Conservation (phyloP, 35 echinoderm and acorn worm genomes). For the Diadema setosum region DNA sequence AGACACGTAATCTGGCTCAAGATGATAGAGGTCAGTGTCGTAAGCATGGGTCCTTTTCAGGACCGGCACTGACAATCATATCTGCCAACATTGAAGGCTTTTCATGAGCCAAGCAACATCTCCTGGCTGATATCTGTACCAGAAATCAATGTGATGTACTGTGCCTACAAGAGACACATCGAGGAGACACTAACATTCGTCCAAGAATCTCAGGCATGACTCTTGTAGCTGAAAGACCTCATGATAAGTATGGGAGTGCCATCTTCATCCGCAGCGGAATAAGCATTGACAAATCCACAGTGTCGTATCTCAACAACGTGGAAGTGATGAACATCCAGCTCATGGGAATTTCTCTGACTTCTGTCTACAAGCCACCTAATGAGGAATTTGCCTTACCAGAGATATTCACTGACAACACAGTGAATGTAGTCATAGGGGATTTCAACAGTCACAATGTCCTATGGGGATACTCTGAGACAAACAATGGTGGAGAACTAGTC, state of each 20-base stretch:
- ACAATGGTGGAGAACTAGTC: conserved; percentile 7
- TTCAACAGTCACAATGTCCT: background rate
- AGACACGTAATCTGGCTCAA: too few species aligned
- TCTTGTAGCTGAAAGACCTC: conserved; percentile 4
- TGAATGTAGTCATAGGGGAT: conserved; percentile 15
- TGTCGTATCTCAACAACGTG: background rate
- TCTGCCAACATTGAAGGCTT: conserved; percentile 32
- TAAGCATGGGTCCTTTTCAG: conserved; percentile 29
- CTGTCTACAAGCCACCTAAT: background rate
- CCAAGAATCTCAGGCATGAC: conserved; percentile 38
- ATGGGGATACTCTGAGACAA: conserved; percentile 14
- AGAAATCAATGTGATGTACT: conserved; percentile 20
- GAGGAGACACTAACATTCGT: conserved; percentile 6
- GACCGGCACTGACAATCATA: conserved; percentile 39
- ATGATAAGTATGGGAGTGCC: conserved; percentile 31
- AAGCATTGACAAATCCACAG: conserved; percentile 21
- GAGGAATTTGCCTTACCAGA: background rate
- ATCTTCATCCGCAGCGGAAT: conserved; percentile 5
- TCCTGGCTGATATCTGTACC: background rate
- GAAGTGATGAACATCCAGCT: background rate
- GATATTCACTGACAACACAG: background rate
- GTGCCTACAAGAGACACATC: conserved; percentile 53
- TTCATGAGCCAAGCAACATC: conserved; percentile 16
- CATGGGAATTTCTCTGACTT: background rate
- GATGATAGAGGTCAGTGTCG: too few species aligned